A percentile compares a stretch with the other conserved stretches of the same genome.
Conservation (phyloP, 2,888 invertebrate species). For the Glyphotaelius pellucidus region DNA sequence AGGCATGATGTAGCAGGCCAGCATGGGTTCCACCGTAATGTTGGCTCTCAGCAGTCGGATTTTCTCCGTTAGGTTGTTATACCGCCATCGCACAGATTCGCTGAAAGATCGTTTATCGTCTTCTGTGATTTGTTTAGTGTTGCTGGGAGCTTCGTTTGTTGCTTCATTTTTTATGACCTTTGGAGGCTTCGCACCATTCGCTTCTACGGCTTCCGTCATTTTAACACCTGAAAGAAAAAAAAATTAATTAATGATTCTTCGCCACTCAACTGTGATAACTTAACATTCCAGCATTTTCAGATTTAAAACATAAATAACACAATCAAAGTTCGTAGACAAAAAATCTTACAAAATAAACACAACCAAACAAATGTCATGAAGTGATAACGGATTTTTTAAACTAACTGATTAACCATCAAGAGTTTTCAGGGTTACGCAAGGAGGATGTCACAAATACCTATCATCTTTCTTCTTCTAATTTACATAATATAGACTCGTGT, state of each 20-base stretch:
- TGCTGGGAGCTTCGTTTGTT: neutral
- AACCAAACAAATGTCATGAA: neutral
- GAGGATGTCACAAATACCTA: neutral
- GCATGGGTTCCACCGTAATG: conserved; percentile 86
- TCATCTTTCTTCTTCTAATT: neutral
- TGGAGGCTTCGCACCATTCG: conserved; percentile 11
- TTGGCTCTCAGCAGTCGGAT: conserved; percentile 78
- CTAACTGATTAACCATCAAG: neutral
- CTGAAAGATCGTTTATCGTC: conserved; percentile 24
- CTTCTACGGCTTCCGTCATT: conserved; percentile 49
- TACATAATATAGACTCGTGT: too few relatives aligned
- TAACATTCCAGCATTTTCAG: neutral
- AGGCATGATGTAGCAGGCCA: conserved; percentile 84
- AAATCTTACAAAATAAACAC: neutral
- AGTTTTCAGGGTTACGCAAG: neutral
- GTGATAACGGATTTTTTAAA: neutral
- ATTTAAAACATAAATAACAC: neutral
- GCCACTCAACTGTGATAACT: neutral
- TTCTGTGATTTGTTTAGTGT: conserved; percentile 41
- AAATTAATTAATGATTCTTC: neutral
- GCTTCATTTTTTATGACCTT: conserved; percentile 39
- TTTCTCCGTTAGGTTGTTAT: conserved; percentile 78
- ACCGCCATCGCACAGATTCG: conserved; percentile 70
- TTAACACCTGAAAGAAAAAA: conserved; percentile 40
- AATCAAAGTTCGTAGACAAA: neutral